phyloP scores from a whole-genome alignment of 1,140 invertebrate species.

The Neoseiulus cucumeris region DNA sequence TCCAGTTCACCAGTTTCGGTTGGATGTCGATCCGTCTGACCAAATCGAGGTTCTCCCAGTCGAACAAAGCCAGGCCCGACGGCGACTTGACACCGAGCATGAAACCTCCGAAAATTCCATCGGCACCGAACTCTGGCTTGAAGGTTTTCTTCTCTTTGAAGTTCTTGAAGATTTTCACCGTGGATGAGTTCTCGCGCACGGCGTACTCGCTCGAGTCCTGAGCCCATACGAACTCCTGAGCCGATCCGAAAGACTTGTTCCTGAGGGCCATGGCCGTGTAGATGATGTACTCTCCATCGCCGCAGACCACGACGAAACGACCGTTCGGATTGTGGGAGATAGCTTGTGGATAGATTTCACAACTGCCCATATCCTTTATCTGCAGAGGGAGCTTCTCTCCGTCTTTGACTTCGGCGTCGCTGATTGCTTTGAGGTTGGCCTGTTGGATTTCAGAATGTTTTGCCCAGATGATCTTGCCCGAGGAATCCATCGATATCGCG shows the following conservation, averaged over 20 bases:
- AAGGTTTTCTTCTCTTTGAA: constrained; percentile 92
- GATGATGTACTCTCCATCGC: constrained; percentile 98
- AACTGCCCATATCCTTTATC: constrained; percentile 96
- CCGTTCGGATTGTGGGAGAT: constrained; percentile 98
- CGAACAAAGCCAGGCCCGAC: constrained; percentile 81
- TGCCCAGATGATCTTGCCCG: constrained; percentile 96
- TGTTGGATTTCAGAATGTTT: constrained; percentile 95
- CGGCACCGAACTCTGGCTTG: constrained; percentile 85
- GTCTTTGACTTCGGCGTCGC: constrained; percentile 53
- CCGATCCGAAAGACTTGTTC: constrained; percentile 94
- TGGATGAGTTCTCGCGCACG: constrained; percentile 69
- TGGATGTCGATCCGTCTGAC: constrained; percentile 87
- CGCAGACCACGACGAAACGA: constrained; percentile 89
- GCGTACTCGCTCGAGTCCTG: constrained; percentile 82
- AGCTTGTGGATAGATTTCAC: constrained; percentile 97
- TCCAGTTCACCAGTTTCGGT: constrained; percentile 82
- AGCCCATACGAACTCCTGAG: constrained; percentile 98
- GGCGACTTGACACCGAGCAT: constrained; percentile 83
- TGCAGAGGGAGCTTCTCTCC: constrained; percentile 75
- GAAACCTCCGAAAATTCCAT: constrained; percentile 85
- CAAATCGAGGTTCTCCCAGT: constrained; percentile 84
- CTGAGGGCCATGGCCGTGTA: constrained; percentile 96
- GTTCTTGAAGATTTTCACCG: constrained; percentile 88
- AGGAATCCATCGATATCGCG: constrained; percentile 94
- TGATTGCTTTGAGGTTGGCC: constrained; percentile 57